Conservation (phyloP, 2,113 vertebrate genomes). For the Anarrhichthys ocellatus region DNA sequence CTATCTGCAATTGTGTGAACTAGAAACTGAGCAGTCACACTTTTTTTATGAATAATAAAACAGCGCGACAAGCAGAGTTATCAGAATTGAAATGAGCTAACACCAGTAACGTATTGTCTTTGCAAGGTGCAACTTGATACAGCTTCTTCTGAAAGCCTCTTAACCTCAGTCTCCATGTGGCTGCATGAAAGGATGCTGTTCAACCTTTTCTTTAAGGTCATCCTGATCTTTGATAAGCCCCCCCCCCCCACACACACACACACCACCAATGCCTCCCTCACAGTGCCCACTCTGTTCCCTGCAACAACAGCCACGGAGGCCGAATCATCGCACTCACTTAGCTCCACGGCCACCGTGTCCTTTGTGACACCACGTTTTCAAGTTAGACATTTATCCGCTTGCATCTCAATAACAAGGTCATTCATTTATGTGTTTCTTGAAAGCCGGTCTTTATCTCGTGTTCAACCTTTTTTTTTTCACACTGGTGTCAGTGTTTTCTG, state of each 20-base stretch:
- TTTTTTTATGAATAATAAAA: neutral
- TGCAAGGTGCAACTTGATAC: neutral
- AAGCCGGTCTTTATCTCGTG: neutral
- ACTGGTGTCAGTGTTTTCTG: conserved; percentile 33
- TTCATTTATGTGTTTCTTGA: neutral
- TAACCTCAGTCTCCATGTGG: neutral
- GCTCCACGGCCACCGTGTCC: neutral
- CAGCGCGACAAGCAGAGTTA: too few relatives aligned
- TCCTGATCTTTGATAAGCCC: neutral
- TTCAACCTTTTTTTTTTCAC: neutral
- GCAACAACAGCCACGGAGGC: neutral
- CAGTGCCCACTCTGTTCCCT: conserved; percentile 30
- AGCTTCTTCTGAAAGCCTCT: neutral
- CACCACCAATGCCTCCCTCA: neutral
- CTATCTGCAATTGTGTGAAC: neutral
- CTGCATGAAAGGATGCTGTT: neutral
- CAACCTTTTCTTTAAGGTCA: neutral
- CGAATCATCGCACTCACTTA: neutral
- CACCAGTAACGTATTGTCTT: neutral
- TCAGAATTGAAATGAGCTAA: neutral
- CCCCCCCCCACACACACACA: neutral
- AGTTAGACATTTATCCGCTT: neutral
- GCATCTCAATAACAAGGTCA: neutral
- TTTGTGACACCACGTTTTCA: neutral
- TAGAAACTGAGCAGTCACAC: neutral